phyloP scores from a whole-genome alignment of 2,113 vertebrate genomes.

The Coptodon bakossiorum region DNA sequence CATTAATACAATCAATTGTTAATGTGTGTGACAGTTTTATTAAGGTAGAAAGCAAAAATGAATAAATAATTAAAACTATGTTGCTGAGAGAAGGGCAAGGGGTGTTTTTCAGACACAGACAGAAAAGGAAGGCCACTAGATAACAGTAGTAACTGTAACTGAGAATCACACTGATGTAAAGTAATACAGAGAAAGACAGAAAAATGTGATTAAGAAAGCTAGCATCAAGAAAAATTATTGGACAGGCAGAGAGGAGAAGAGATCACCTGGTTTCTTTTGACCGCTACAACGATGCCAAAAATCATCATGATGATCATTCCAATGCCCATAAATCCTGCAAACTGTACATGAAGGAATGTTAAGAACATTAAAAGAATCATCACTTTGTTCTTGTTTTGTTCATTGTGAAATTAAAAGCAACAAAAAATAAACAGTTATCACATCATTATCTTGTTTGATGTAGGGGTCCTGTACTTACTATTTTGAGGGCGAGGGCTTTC shows the following conservation, averaged over 20 bases:
- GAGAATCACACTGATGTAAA: not conserved
- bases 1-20: not conserved
- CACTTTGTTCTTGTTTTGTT: not conserved
- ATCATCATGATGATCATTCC: constrained; percentile 59
- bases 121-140: not conserved
- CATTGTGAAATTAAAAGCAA: not conserved
- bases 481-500: constrained; percentile 25
- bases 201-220: not conserved
- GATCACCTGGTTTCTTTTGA: constrained; percentile 10
- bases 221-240: not conserved
- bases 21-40: not conserved
- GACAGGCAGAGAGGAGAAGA: not conserved
- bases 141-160: not conserved
- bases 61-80: not conserved
- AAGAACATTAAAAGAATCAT: not conserved
- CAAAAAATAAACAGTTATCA: not conserved
- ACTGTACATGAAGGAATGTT: constrained; percentile 11
- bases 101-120: not conserved
- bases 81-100: not conserved
- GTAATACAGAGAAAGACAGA: not conserved
- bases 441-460: not conserved
- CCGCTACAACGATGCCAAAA: constrained; percentile 19
- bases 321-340: constrained; percentile 50
- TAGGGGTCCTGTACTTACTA: constrained; percentile 1
- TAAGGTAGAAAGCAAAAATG: not conserved